Percentiles rank a stretch among this genome's conserved stretches.
Evolutionary conservation across 2,113 vertebrate species (phyloP).

Genomic region (Pygoscelis adeliae): DNA sequence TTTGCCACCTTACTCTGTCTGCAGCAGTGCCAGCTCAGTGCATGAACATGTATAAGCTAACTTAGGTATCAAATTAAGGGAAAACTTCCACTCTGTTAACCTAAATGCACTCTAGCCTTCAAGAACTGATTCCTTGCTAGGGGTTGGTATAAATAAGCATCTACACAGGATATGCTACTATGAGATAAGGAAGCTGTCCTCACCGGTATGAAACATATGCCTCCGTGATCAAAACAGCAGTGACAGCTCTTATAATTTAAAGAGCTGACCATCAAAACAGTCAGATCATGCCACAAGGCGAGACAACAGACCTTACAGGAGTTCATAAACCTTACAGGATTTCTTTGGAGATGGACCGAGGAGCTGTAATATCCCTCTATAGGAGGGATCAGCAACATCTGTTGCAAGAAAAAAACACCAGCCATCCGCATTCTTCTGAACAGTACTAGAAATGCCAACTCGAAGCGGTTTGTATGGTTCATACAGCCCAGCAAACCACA

Average conservation of each 20-base stretch:
- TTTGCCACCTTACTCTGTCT: not conserved
- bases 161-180: rapidly evolving
- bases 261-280: not conserved
- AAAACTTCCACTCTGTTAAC: not conserved
- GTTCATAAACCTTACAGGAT: not conserved
- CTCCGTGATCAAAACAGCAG: not conserved
- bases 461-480: not conserved
- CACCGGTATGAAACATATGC: not conserved
- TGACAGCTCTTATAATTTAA: rapidly evolving
- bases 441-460: not conserved
- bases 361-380: not conserved
- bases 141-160: not conserved
- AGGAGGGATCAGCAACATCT: not conserved
- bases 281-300: not conserved
- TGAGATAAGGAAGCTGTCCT: not conserved
- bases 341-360: not conserved
- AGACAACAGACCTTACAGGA: not conserved
- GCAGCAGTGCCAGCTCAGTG: not conserved
- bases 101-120: rapidly evolving
- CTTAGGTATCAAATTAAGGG: not conserved
- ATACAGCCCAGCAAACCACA: not conserved
- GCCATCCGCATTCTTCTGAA: not conserved
- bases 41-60: rapidly evolving
- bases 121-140: not conserved
- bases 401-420: not conserved